phyloP scores from a whole-genome alignment of 2,888 invertebrate species.

The Erebia aethiops region DNA sequence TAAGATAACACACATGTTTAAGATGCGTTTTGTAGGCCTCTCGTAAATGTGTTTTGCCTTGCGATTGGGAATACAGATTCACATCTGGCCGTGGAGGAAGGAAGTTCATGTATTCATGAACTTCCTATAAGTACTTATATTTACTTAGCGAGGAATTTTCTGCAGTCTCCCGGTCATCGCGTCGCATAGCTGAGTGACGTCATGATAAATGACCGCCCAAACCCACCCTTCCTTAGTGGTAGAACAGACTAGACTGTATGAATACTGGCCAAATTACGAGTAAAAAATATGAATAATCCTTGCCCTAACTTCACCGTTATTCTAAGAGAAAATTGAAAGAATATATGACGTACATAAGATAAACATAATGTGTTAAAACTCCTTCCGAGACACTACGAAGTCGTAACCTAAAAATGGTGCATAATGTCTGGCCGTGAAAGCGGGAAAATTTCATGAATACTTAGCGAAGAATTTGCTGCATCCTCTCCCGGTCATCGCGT shows the following conservation, averaged over 20 bases:
- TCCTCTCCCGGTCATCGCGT: constrained; percentile 17
- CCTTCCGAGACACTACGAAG: background rate
- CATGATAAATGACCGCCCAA: constrained; percentile 23
- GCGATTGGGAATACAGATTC: constrained; percentile 13
- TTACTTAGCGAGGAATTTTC: constrained; percentile 15
- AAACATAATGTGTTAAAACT: background rate
- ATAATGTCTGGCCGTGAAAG: constrained; percentile 7
- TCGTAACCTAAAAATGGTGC: background rate
- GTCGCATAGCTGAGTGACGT: constrained; percentile 18
- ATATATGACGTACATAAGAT: too few relatives aligned
- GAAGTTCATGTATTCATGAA: constrained; percentile 21
- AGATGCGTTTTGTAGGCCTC: constrained; percentile 6
- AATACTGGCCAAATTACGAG: constrained; percentile 24
- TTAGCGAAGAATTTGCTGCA: constrained; percentile 17
- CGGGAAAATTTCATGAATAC: constrained; percentile 22
- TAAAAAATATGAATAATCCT: constrained; percentile 15
- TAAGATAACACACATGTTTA: constrained; percentile 13
- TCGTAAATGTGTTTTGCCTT: constrained; percentile 4
- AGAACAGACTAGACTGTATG: constrained; percentile 12
- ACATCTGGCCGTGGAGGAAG: background rate
- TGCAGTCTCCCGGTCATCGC: constrained; percentile 18
- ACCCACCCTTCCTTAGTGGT: background rate
- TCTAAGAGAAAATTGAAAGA: too few relatives aligned
- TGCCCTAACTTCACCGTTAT: too few relatives aligned
- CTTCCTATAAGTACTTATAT: too few relatives aligned